A percentile compares a stretch with the other conserved stretches of the same genome.
These are phyloP conservation scores for Drosophila baimaii DNA, from an alignment of 1,140 invertebrate genomes.

Conservation along the genomic window DNA sequence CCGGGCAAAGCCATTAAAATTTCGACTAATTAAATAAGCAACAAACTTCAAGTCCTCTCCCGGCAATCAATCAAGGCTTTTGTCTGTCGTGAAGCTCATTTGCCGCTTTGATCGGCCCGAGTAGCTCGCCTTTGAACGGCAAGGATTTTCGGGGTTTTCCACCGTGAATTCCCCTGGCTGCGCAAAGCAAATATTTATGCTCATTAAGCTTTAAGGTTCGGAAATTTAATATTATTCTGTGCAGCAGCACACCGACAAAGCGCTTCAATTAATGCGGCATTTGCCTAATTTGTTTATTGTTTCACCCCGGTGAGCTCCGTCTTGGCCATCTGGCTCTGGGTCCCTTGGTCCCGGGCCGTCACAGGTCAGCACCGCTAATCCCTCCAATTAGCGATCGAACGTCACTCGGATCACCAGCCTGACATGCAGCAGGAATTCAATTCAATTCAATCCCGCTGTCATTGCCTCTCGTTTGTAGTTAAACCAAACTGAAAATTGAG, in stretches of 20 bases:
- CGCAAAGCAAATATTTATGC: slow-evolving; percentile 15
- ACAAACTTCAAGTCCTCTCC: slow-evolving; percentile 40
- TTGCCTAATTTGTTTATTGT: slow-evolving; percentile 51
- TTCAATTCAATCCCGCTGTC: slow-evolving; percentile 74
- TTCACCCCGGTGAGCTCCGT: slow-evolving; percentile 1
- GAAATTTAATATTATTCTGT: slow-evolving; percentile 29
- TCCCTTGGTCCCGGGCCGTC: background rate
- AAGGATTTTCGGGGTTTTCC: slow-evolving; percentile 17
- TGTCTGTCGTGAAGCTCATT: slow-evolving; percentile 32
- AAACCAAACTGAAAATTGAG: slow-evolving; percentile 78
- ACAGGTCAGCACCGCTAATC: slow-evolving; percentile 56
- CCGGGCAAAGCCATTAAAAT: slow-evolving; percentile 49
- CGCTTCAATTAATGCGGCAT: slow-evolving; percentile 27
- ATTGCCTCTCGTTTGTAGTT: slow-evolving; percentile 64
- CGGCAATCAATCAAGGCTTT: slow-evolving; percentile 43
- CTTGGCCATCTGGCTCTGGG: slow-evolving; percentile 5
- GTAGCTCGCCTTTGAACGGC: background rate
- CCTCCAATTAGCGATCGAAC: slow-evolving; percentile 70
- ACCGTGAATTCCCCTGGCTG: background rate
- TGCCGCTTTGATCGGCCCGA: slow-evolving; percentile 21
- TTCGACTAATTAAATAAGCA: slow-evolving; percentile 44
- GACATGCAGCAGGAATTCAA: slow-evolving; percentile 68
- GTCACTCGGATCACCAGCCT: slow-evolving; percentile 62
- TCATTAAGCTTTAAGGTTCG: slow-evolving; percentile 30
- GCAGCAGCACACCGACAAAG: background rate